Evolutionary conservation across 2,797 vertebrate species (phyloP).

Genomic region (Sebastiscus tertius): DNA sequence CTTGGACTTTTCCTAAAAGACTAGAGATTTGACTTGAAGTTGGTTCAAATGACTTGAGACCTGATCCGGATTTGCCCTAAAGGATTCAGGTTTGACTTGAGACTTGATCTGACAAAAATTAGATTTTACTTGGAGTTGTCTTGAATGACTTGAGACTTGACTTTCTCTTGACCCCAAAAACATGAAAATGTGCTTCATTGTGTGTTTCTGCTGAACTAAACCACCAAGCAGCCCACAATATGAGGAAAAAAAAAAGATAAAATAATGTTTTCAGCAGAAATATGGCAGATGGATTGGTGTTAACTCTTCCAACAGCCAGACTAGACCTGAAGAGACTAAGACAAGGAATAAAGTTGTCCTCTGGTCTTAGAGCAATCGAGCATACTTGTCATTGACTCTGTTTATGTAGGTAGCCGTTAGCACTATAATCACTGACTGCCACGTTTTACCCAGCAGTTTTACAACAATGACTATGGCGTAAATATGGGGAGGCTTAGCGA

Average conservation of each 20-base stretch:
- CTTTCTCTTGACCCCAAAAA: background rate
- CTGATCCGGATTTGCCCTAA: background rate
- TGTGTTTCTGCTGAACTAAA: background rate
- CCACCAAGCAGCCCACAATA: background rate
- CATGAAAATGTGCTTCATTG: background rate
- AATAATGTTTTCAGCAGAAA: background rate
- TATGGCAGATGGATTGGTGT: background rate
- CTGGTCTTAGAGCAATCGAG: background rate
- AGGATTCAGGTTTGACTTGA: background rate
- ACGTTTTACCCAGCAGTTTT: constrained; percentile 9
- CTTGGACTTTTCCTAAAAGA: background rate
- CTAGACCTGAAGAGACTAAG: background rate
- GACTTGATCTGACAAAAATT: background rate
- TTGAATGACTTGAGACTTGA: background rate
- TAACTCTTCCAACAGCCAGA: background rate
- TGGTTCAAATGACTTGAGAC: background rate
- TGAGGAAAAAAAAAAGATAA: no score
- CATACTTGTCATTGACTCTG: background rate
- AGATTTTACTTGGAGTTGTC: background rate
- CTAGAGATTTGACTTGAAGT: background rate
- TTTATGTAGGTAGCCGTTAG: constrained; percentile 27
- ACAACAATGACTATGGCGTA: constrained; percentile 7
- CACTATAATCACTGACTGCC: constrained; percentile 29
- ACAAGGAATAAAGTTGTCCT: background rate
- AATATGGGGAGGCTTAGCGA: constrained; percentile 1